Evolutionary conservation across 2,888 invertebrate species (phyloP).

Genomic region (Chrysolina americana): DNA sequence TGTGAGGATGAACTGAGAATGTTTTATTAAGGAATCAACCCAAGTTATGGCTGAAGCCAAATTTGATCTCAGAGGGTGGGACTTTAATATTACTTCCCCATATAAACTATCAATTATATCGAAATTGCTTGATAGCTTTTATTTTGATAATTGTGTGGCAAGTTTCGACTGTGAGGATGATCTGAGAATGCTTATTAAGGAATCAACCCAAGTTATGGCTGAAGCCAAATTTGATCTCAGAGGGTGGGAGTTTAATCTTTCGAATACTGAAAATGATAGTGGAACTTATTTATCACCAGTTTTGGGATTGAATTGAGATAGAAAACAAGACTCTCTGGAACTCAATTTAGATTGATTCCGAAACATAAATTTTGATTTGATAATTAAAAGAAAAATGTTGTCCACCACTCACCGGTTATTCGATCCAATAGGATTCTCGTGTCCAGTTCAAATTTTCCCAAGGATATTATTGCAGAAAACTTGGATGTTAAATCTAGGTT

Average conservation of each 20-base stretch:
- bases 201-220: not conserved
- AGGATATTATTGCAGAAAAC: not conserved
- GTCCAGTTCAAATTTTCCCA: not conserved
- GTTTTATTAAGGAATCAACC: not conserved
- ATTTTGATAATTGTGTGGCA: not conserved
- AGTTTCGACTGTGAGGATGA: not conserved
- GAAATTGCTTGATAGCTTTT: no score
- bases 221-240: no score
- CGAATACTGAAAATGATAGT: not conserved
- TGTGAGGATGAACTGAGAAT: not conserved
- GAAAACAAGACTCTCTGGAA: not conserved
- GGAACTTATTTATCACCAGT: no score
- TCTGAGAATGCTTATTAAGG: not conserved
- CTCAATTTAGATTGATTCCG: not conserved
- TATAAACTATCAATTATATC: no score
- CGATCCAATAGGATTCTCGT: not conserved
- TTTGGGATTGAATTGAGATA: no score
- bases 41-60: not conserved
- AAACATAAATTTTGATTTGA: no score
- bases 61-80: not conserved
- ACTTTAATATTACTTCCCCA: not conserved
- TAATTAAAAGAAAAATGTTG: not conserved
- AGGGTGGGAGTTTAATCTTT: not conserved
- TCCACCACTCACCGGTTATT: not conserved
- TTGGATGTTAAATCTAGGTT: not conserved